Percentiles rank a stretch among this genome's conserved stretches.
These are phyloP conservation scores for Apistogramma diplotaenia DNA, from an alignment of 2,113 vertebrate genomes.

Conservation along the genomic window DNA sequence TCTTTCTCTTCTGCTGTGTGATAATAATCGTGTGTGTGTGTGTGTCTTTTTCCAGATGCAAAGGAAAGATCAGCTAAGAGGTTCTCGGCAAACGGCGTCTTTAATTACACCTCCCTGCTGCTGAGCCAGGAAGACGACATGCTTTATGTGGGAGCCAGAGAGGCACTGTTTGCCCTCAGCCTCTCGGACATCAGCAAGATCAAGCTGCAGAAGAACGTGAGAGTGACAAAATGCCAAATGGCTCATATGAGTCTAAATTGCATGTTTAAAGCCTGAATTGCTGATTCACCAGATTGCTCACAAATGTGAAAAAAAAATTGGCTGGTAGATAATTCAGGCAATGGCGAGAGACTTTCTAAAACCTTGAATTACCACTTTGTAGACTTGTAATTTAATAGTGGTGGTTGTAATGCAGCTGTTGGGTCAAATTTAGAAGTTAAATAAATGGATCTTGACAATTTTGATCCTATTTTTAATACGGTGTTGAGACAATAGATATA, in stretches of 20 bases:
- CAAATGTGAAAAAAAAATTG: neutral
- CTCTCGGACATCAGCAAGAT: conserved; percentile 78
- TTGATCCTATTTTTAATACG: neutral
- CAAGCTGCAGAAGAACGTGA: conserved; percentile 78
- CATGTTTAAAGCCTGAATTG: neutral
- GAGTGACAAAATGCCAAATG: neutral
- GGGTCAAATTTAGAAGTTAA: neutral
- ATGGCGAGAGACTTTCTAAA: neutral
- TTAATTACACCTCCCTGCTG: conserved; percentile 89
- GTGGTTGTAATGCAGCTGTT: neutral
- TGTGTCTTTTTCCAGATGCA: conserved; percentile 63
- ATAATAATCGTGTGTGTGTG: conserved; percentile 17
- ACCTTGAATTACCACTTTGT: neutral
- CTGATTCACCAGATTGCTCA: neutral
- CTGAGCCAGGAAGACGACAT: conserved; percentile 84
- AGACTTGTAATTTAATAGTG: neutral
- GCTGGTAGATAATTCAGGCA: neutral
- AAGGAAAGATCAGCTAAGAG: conserved; percentile 78
- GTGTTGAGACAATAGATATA: neutral
- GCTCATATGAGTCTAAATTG: neutral
- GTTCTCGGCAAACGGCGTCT: conserved; percentile 79
- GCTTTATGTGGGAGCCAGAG: conserved; percentile 88
- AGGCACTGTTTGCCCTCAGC: conserved; percentile 85
- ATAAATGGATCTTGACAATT: neutral
- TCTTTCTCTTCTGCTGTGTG: neutral